Evolutionary conservation across 2,888 invertebrate genomes (phyloP), one percentile per base, ranked within the genome.

Genomic region (Muscina levida): DNA sequence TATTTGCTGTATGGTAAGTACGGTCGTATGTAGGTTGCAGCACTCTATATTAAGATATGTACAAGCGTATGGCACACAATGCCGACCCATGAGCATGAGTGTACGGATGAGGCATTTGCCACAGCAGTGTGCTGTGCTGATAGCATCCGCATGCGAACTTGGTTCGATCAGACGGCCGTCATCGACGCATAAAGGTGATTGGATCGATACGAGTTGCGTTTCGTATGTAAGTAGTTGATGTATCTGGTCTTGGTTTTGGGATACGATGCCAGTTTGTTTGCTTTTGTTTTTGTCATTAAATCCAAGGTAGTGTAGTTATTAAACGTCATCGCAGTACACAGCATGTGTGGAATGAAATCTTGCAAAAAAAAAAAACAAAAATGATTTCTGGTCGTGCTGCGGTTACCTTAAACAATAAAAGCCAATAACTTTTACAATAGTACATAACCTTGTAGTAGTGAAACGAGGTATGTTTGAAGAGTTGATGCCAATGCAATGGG

Each of bases 361-460:
- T 22, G 51, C 24, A 46, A 39, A 59, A 72, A 48, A 13, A 53
- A 6, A 37, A 15, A 46, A 39, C 37, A 72, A 48, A 13, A 53
- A 6, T 59, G 2, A 59, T 39, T 39, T 51, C 51, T 53, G 19
- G 4, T 19, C 11, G 51, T 65, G 15, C 37, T n/a, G 51, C 22
- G 24, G 37, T 24, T 51, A 19, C 10, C 46, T 57, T 37, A 72
- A 31, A 62, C 65, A 42, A n/a, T 5, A 13, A 65, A 56, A 70
- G 17, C 19, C 42, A 59, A 39, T 48, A 46, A 51, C n/a, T 75
- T 66, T 59, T 53, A 72, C 46, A 46, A 48, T 26, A 26, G 44
- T 77, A 31, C 31, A 31, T 31, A 72, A 51, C 77, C 77, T 77
- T 77, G 71, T 48, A n/a, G n/a, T 17, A 15, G 19, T 17, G 15